Conservation (phyloP, 1,140 invertebrate species). For the Micrasema longulum region DNA sequence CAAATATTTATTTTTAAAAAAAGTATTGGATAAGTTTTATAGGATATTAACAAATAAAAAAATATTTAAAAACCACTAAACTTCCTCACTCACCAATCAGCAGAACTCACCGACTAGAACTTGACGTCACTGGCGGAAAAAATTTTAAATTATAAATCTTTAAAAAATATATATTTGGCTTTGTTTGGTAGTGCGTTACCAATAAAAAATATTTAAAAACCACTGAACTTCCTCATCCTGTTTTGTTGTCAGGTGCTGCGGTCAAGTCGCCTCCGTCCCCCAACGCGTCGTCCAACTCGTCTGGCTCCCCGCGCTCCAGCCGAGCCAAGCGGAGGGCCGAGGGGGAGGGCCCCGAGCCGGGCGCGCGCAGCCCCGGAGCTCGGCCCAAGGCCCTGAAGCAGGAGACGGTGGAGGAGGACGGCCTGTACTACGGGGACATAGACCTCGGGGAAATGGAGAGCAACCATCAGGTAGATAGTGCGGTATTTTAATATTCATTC, state of each 20-base stretch:
- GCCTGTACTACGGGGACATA: slow-evolving; percentile 66
- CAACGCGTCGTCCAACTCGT: background rate
- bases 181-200: too few species aligned
- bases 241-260: background rate
- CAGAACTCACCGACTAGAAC: too few species aligned
- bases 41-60: too few species aligned
- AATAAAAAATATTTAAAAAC: too few species aligned
- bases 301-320: slow-evolving; percentile 2
- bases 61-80: too few species aligned
- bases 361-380: slow-evolving; percentile 2
- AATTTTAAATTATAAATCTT: background rate
- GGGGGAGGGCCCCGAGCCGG: slow-evolving; percentile 19
- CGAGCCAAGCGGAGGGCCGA: background rate
- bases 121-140: slow-evolving; percentile 13
- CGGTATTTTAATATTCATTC: too few species aligned
- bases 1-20: too few species aligned
- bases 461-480: slow-evolving; percentile 57
- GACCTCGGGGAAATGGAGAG: slow-evolving; percentile 64
- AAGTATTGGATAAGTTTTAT: too few species aligned
- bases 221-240: too few species aligned
- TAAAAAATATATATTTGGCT: background rate
- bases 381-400: slow-evolving; percentile 58
- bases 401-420: slow-evolving; percentile 66
- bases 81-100: too few species aligned
- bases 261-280: slow-evolving; percentile 41